Percentiles rank a stretch among this genome's conserved stretches.
phyloP scores from a whole-genome alignment of 2,113 vertebrate genomes.

The Spheniscus mendiculus region DNA sequence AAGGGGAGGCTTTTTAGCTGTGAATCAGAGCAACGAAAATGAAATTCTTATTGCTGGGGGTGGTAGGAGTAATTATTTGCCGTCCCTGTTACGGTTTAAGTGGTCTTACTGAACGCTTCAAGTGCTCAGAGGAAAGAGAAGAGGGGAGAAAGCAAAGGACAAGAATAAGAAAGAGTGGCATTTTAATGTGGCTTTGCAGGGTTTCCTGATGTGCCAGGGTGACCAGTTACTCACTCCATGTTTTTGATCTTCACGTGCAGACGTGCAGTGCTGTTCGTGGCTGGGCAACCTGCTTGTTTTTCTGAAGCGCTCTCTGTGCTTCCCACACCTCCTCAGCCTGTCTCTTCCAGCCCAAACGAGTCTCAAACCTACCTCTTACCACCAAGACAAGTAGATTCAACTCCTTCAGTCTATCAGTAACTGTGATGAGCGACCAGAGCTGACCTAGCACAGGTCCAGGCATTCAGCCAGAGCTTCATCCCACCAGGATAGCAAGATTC shows the following conservation, averaged over 20 bases:
- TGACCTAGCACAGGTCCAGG: not conserved
- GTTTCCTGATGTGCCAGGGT: not conserved
- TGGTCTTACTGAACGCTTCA: not conserved
- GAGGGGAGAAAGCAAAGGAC: not conserved
- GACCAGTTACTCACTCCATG: too few relatives aligned
- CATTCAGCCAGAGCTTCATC: not conserved
- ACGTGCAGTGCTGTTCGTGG: not conserved
- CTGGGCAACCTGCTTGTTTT: not conserved
- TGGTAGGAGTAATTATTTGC: not conserved
- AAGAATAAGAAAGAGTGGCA: not conserved
- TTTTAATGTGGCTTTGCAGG: not conserved
- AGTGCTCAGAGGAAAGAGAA: not conserved
- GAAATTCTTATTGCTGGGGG: not conserved
- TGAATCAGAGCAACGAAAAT: not conserved
- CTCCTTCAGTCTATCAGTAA: not conserved
- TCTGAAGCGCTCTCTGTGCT: not conserved
- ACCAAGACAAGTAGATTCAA: not conserved
- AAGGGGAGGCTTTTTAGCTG: not conserved
- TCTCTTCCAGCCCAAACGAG: not conserved
- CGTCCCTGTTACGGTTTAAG: not conserved
- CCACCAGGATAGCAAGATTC: not conserved
- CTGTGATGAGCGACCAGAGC: not conserved
- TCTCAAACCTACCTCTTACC: not conserved
- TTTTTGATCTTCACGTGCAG: accelerated
- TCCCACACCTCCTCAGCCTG: accelerated